Percentiles rank a stretch among this genome's conserved stretches.
Conservation (phyloP, 1,140 invertebrate species). For the Phocides pigmalion region DNA sequence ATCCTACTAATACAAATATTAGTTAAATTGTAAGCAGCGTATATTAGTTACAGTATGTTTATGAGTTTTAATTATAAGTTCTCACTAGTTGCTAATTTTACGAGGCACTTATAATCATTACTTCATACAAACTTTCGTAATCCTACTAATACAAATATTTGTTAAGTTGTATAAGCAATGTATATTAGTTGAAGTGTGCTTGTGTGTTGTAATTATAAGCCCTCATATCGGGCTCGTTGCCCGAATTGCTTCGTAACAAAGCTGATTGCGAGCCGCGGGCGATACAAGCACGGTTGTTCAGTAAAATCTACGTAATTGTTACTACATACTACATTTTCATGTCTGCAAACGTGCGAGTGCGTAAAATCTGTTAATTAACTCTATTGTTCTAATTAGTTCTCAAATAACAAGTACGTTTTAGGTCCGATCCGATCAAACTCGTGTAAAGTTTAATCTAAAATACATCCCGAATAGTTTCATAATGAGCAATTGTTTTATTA, state of each 20-base stretch:
- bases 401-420: too few relatives aligned
- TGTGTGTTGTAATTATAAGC: conserved; percentile 1
- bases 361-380: too few relatives aligned
- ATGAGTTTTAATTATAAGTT: too few relatives aligned
- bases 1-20: not conserved
- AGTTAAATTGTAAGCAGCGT: not conserved
- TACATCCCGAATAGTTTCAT: too few relatives aligned
- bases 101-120: too few relatives aligned
- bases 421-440: too few relatives aligned
- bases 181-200: not conserved
- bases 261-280: not conserved
- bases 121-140: too few relatives aligned
- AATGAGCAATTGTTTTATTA: too few relatives aligned
- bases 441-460: too few relatives aligned
- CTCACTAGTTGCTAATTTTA: too few relatives aligned
- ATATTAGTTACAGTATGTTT: too few relatives aligned
- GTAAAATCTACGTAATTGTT: not conserved
- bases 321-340: not conserved
- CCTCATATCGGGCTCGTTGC: too few relatives aligned
- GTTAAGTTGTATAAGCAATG: not conserved
- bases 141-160: not conserved
- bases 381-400: not conserved
- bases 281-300: not conserved
- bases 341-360: not conserved
- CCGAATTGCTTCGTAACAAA: not conserved